A percentile compares a stretch with the other conserved stretches of the same genome.
phyloP scores from a whole-genome alignment of 2,113 vertebrate genomes.

The Calyptommatus sinebrachiatus region DNA sequence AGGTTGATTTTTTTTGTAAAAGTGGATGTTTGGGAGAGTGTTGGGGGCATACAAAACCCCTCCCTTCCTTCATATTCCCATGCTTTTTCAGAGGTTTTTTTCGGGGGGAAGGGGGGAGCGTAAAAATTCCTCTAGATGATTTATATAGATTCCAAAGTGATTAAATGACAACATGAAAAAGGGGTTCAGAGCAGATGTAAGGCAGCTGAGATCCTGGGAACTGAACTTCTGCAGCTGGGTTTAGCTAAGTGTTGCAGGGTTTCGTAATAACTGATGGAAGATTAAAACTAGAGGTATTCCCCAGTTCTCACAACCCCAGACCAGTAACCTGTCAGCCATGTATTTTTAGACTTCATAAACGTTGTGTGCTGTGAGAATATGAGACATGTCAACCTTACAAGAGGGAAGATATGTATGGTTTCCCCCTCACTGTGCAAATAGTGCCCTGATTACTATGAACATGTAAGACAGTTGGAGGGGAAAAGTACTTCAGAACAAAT shows the following conservation, averaged over 20 bases:
- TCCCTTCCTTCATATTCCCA: constrained; percentile 10
- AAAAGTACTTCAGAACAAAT: neutral
- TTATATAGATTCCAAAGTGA: constrained; percentile 26
- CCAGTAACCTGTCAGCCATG: neutral
- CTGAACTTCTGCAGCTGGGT: neutral
- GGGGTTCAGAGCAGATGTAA: constrained; percentile 20
- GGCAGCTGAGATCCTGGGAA: constrained; percentile 25
- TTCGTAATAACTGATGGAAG: constrained; percentile 13
- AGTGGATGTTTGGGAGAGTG: neutral
- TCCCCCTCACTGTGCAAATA: neutral
- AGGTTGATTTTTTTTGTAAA: neutral
- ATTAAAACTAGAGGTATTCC: constrained; percentile 5
- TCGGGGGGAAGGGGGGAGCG: neutral
- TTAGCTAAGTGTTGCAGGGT: neutral
- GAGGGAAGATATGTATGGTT: neutral
- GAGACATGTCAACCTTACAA: neutral
- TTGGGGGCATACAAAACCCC: neutral
- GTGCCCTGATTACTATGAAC: neutral
- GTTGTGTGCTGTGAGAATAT: neutral
- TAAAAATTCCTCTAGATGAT: constrained; percentile 8
- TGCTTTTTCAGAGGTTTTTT: constrained; percentile 6
- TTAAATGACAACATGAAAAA: constrained; percentile 28
- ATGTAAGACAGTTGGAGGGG: neutral
- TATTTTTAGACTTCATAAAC: neutral
- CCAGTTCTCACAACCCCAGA: neutral